These are phyloP conservation scores for Scopus umbretta DNA, from an alignment of 2,113 vertebrate species.

Conservation along the genomic window DNA sequence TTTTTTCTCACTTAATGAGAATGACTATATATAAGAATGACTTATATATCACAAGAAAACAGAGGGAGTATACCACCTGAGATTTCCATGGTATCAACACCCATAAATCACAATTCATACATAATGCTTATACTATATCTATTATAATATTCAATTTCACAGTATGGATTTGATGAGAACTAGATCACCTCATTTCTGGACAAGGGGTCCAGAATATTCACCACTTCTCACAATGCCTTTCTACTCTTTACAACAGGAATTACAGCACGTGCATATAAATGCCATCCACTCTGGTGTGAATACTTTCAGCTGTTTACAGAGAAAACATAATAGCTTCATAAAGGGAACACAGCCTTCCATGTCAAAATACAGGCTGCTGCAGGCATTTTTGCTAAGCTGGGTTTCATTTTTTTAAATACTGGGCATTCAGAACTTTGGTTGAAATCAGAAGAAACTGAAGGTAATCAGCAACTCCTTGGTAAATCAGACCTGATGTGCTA, in stretches of 20 bases:
- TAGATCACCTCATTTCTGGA: neutral
- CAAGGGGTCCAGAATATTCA: neutral
- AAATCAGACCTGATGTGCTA: neutral
- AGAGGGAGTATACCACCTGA: neutral
- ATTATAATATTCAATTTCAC: neutral
- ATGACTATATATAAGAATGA: too few species aligned
- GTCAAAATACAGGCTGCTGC: neutral
- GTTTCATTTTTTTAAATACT: neutral
- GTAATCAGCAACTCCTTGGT: neutral
- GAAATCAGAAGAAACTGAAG: neutral
- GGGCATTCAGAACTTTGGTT: neutral
- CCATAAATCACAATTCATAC: neutral
- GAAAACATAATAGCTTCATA: neutral
- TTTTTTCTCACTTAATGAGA: neutral
- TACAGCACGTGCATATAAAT: neutral
- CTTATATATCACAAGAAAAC: neutral
- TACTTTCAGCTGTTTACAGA: neutral
- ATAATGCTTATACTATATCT: neutral
- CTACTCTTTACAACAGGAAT: neutral
- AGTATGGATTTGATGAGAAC: neutral
- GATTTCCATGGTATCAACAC: neutral
- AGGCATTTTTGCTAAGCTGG: neutral
- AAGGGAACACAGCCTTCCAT: neutral
- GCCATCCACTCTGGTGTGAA: neutral
- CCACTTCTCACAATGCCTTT: neutral